Conservation (phyloP, 2,888 invertebrate genomes). For the Cotesia congregata region DNA sequence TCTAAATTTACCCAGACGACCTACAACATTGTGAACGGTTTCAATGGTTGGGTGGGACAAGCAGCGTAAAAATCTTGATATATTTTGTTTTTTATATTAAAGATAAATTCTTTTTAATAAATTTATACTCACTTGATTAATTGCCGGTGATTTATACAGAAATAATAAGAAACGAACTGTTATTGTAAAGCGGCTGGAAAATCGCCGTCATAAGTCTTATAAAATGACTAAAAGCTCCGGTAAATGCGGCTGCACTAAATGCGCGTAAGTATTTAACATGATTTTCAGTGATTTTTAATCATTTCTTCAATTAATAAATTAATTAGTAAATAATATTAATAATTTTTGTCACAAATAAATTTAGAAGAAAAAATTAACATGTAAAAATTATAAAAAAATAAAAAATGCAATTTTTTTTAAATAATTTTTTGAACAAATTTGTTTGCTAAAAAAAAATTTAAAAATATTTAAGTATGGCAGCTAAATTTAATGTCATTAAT, state of each 20-base stretch:
- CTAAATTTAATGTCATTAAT: too few species aligned
- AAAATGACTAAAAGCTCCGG: conserved; percentile 37
- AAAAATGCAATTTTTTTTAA: too few species aligned
- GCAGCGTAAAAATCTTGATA: conserved; percentile 47
- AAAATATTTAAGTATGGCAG: too few species aligned
- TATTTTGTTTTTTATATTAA: not conserved
- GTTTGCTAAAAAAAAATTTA: too few species aligned
- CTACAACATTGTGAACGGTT: conserved; percentile 25
- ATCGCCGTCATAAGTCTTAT: conserved; percentile 38
- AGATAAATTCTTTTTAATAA: not conserved
- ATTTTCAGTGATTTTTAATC: not conserved
- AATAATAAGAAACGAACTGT: conserved; percentile 44
- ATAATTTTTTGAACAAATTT: too few species aligned
- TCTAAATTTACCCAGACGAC: conserved; percentile 46
- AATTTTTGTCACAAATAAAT: too few species aligned
- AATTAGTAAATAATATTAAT: too few species aligned
- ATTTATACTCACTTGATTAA: not conserved
- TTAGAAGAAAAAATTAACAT: too few species aligned
- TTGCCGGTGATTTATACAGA: conserved; percentile 46
- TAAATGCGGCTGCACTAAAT: conserved; percentile 48
- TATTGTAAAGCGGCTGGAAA: conserved; percentile 43
- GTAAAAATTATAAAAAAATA: too few species aligned
- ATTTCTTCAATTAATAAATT: too few species aligned
- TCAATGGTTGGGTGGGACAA: conserved; percentile 48
- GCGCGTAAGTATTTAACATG: conserved; percentile 48